phyloP scores from a whole-genome alignment of 2,797 vertebrate species.

The Danio albolineatus region DNA sequence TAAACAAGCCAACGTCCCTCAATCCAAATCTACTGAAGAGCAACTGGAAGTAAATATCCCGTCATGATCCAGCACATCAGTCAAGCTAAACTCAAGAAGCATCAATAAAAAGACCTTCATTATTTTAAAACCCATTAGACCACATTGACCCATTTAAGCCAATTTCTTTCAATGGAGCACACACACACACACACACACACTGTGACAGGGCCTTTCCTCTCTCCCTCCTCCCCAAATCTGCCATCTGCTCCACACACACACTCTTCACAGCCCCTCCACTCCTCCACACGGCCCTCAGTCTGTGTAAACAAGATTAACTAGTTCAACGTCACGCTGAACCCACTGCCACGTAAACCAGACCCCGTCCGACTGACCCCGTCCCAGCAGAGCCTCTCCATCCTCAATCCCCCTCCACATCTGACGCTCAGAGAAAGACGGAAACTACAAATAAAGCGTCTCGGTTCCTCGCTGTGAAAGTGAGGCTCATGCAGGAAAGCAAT shows the following conservation, averaged over 20 bases:
- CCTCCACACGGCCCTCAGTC: conserved; percentile 7
- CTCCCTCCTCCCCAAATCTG: conserved; percentile 21
- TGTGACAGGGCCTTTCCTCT: not conserved
- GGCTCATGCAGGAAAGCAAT: not conserved
- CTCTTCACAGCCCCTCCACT: conserved; percentile 2
- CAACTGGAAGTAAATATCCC: not conserved
- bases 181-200: conserved; percentile 29
- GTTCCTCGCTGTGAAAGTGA: not conserved
- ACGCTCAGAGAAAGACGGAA: conserved; percentile 36
- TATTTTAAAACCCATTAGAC: conserved; percentile 39
- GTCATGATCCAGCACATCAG: not conserved
- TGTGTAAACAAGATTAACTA: conserved; percentile 55
- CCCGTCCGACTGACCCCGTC: conserved; percentile 41
- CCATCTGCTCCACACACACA: conserved; percentile 36
- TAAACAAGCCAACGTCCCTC: not conserved
- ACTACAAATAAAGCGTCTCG: conserved; percentile 15
- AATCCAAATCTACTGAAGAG: not conserved
- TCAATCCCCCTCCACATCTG: too few species aligned
- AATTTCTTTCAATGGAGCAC: conserved; percentile 35
- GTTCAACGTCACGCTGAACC: conserved; percentile 53
- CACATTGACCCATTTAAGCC: conserved; percentile 48
- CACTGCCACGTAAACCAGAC: conserved; percentile 58
- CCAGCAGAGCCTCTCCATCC: conserved; percentile 21
- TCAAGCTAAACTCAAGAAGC: conserved; percentile 13
- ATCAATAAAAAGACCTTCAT: conserved; percentile 9